These are phyloP conservation scores for Hyles vespertilio DNA, from an alignment of 1,140 invertebrate genomes.

Conservation along the genomic window DNA sequence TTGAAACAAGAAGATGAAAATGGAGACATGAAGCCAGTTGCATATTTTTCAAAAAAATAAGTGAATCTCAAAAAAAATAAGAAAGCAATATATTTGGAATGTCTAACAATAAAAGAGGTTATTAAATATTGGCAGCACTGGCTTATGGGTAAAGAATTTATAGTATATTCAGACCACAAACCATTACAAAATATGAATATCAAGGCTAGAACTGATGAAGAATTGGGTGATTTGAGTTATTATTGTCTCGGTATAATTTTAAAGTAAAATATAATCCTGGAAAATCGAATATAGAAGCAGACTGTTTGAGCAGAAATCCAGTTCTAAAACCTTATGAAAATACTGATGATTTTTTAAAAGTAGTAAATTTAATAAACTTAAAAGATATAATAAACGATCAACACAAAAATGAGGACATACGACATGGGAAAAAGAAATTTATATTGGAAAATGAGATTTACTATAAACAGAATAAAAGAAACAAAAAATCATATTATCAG, in stretches of 20 bases:
- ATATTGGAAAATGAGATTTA: conserved; percentile 9
- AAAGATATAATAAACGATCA: conserved; percentile 8
- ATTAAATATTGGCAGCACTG: conserved; percentile 12
- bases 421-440: conserved; percentile 5
- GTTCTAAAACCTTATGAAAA: conserved; percentile 10
- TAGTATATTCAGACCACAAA: conserved; percentile 14
- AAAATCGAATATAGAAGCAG: conserved; percentile 15
- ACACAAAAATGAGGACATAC: conserved; percentile 10
- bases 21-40: conserved; percentile 11
- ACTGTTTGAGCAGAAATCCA: not conserved
- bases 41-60: conserved; percentile 26
- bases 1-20: conserved; percentile 19
- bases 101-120: conserved; percentile 41
- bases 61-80: conserved; percentile 25
- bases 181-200: conserved; percentile 15
- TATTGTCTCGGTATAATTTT: conserved; percentile 6
- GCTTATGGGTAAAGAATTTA: conserved; percentile 12
- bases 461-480: conserved; percentile 11
- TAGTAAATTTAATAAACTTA: conserved; percentile 9
- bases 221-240: conserved; percentile 13
- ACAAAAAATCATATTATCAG: conserved; percentile 24
- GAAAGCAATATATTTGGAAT: conserved; percentile 29
- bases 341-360: conserved; percentile 10
- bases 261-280: conserved; percentile 13
- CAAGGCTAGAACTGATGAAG: conserved; percentile 12